Evolutionary conservation across 2,888 invertebrate species (phyloP).

Genomic region (Hyles lineata): DNA sequence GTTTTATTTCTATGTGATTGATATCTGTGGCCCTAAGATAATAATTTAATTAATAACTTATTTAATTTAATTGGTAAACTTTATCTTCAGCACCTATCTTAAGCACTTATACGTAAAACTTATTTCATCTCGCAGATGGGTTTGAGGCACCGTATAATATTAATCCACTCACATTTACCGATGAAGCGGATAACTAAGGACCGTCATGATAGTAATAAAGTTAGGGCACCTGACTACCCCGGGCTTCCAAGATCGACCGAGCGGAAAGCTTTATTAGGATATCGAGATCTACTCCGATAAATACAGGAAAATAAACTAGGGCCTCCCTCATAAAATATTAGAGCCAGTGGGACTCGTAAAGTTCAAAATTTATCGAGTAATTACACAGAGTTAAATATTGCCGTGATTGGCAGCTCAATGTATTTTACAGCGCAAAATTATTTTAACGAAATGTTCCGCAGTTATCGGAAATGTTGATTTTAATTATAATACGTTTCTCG

Average conservation of each 20-base stretch:
- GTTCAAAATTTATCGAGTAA: conserved; percentile 16
- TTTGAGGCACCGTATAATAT: conserved; percentile 15
- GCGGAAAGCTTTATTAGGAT: conserved; percentile 40
- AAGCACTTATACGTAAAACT: not conserved
- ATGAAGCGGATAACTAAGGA: conserved; percentile 16
- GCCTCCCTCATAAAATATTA: conserved; percentile 27
- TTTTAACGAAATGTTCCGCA: not conserved
- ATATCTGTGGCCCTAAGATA: too few species aligned
- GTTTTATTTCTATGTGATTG: too few species aligned
- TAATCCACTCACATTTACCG: conserved; percentile 30
- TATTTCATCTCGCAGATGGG: conserved; percentile 3
- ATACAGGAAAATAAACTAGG: conserved; percentile 10
- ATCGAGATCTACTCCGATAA: conserved; percentile 21
- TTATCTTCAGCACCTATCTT: not conserved
- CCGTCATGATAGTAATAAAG: conserved; percentile 46
- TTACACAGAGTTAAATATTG: conserved; percentile 1
- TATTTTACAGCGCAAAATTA: not conserved
- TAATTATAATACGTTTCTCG: not conserved
- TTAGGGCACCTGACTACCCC: conserved; percentile 45
- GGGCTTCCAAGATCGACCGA: conserved; percentile 41
- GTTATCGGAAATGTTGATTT: conserved; percentile 1
- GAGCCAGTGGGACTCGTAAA: conserved; percentile 26
- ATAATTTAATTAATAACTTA: too few species aligned
- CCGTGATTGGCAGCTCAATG: conserved; percentile 6
- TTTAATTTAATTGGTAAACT: not conserved